These are phyloP conservation scores for Gasterosteus nipponicus DNA, from an alignment of 2,113 vertebrate species.

Conservation along the genomic window DNA sequence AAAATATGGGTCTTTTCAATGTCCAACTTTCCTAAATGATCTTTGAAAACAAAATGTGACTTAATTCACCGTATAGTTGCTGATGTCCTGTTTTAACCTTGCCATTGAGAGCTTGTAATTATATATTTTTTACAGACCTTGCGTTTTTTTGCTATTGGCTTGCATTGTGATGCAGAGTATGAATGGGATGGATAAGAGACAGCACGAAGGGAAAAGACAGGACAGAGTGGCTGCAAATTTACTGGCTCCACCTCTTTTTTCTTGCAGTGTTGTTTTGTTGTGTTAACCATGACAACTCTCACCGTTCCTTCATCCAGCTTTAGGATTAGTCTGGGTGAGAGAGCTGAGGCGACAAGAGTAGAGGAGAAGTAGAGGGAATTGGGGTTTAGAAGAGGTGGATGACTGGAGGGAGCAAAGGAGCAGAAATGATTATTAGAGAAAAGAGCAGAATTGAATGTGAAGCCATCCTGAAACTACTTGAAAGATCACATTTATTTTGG, in stretches of 20 bases:
- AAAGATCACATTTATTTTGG: constrained; percentile 37
- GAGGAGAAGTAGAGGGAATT: constrained; percentile 1
- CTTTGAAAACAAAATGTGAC: constrained; percentile 65
- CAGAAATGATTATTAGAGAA: constrained; percentile 41
- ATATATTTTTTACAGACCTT: constrained; percentile 47
- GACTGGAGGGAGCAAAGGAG: constrained; percentile 41
- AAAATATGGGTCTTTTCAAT: constrained; percentile 71
- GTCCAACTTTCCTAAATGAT: constrained; percentile 76
- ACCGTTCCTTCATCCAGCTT: constrained; percentile 54
- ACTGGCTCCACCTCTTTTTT: constrained; percentile 62
- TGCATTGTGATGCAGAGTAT: constrained; percentile 49
- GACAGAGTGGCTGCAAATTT: constrained; percentile 49
- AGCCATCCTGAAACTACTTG: constrained; percentile 1
- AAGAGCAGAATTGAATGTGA: neutral
- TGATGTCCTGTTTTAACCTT: constrained; percentile 69
- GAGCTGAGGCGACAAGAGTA: constrained; percentile 18
- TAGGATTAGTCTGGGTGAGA: constrained; percentile 64
- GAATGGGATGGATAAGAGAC: constrained; percentile 66
- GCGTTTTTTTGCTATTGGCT: constrained; percentile 46
- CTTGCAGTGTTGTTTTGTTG: constrained; percentile 77
- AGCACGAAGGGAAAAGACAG: constrained; percentile 22
- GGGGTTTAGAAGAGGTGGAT: constrained; percentile 13
- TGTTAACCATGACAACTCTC: constrained; percentile 81
- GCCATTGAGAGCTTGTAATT: constrained; percentile 69
- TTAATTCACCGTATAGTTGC: constrained; percentile 62